Percentiles rank a stretch among this genome's conserved stretches.
phyloP scores from a whole-genome alignment of 2,113 vertebrate species.

The Hepsetus odoe region DNA sequence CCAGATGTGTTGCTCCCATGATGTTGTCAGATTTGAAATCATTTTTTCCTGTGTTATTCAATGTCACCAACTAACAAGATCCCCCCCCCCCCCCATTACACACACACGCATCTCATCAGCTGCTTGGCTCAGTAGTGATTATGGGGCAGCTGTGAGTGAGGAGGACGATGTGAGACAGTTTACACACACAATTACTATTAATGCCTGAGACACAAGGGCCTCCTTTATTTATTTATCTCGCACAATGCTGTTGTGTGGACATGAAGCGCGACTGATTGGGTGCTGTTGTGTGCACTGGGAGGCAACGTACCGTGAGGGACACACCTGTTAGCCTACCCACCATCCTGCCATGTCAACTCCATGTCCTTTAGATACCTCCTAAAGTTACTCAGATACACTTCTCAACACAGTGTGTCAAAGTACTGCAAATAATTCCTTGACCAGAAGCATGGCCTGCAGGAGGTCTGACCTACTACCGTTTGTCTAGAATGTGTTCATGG shows the following conservation, averaged over 20 bases:
- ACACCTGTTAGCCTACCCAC: slow-evolving; percentile 71
- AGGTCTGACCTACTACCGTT: neutral
- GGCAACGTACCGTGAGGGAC: slow-evolving; percentile 73
- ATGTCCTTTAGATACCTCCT: neutral
- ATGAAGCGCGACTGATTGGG: slow-evolving; percentile 76
- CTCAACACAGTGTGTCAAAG: neutral
- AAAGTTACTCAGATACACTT: neutral
- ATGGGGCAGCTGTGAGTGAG: slow-evolving; percentile 75
- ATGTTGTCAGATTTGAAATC: slow-evolving; percentile 50
- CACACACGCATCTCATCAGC: slow-evolving; percentile 64
- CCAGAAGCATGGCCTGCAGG: neutral
- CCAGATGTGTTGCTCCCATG: slow-evolving; percentile 56
- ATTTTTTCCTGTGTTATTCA: slow-evolving; percentile 42
- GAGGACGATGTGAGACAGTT: slow-evolving; percentile 74
- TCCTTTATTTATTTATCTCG: slow-evolving; percentile 66
- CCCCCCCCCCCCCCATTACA: slow-evolving; percentile 7
- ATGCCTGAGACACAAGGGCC: slow-evolving; percentile 74
- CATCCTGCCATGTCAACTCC: neutral
- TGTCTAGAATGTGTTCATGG: neutral
- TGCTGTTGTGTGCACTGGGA: slow-evolving; percentile 57
- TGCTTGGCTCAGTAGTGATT: slow-evolving; percentile 68
- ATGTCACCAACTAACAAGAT: slow-evolving; percentile 40
- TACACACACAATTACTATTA: slow-evolving; percentile 83
- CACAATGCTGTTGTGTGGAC: slow-evolving; percentile 63
- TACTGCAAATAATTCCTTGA: neutral